These are phyloP conservation scores for Ammodytes dubius DNA, from an alignment of 2,113 vertebrate genomes.

Conservation along the genomic window DNA sequence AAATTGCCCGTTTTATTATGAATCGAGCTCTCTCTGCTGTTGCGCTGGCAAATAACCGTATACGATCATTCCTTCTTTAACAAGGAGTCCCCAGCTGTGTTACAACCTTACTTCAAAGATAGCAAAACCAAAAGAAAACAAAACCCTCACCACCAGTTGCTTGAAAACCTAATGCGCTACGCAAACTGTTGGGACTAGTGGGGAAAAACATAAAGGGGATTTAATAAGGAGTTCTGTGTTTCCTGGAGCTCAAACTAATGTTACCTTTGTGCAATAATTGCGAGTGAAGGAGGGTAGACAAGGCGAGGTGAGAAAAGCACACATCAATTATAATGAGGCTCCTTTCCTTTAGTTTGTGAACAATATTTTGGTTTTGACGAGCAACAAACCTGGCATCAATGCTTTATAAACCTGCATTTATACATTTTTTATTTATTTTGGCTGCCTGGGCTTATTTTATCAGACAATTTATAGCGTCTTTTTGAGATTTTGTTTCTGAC, in stretches of 20 bases:
- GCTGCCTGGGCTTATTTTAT: background rate
- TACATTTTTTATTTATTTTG: background rate
- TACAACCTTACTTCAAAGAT: constrained; percentile 29
- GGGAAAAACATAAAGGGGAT: background rate
- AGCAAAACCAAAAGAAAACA: background rate
- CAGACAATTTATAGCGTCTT: background rate
- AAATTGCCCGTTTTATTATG: constrained; percentile 84
- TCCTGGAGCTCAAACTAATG: background rate
- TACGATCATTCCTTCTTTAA: constrained; percentile 67
- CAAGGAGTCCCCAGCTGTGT: constrained; percentile 46
- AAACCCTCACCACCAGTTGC: constrained; percentile 21
- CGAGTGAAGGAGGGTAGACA: background rate
- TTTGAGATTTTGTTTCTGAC: background rate
- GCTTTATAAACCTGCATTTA: background rate
- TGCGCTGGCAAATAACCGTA: constrained; percentile 71
- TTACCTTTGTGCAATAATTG: background rate
- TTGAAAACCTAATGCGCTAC: background rate
- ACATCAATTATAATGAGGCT: background rate
- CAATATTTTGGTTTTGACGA: background rate
- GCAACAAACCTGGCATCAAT: background rate
- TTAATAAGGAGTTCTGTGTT: background rate
- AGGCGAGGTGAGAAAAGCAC: background rate
- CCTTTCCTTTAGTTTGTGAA: background rate
- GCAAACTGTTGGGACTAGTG: background rate
- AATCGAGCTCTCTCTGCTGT: constrained; percentile 64